These are phyloP conservation scores for Peucedramus taeniatus DNA, from an alignment of 2,113 vertebrate species.

Conservation along the genomic window DNA sequence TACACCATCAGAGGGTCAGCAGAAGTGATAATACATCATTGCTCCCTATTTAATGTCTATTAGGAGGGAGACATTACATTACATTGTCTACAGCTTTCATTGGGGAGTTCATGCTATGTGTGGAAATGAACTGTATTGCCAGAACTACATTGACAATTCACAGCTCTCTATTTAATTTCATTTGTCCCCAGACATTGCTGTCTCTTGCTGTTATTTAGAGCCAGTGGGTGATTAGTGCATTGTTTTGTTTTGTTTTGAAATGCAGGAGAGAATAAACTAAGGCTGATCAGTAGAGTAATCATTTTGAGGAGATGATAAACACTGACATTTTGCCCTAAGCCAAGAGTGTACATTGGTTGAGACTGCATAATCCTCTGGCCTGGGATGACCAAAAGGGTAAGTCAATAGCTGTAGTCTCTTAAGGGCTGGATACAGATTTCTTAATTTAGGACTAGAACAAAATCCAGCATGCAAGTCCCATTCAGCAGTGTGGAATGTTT, in stretches of 20 bases:
- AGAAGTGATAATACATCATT: neutral
- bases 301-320: constrained; percentile 50
- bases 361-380: constrained; percentile 39
- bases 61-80: neutral
- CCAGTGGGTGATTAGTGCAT: constrained; percentile 15
- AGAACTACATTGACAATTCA: neutral
- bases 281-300: constrained; percentile 51
- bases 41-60: neutral
- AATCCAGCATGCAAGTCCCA: neutral
- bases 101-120: neutral
- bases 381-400: constrained; percentile 56
- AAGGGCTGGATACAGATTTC: neutral
- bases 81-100: neutral
- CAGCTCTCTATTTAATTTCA: neutral
- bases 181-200: neutral
- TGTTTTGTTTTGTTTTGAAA: constrained; percentile 56
- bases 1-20: neutral
- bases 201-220: constrained; percentile 1
- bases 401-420: constrained; percentile 32
- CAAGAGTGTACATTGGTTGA: constrained; percentile 34
- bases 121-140: neutral
- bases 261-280: constrained; percentile 51
- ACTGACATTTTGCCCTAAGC: constrained; percentile 43
- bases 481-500: neutral
- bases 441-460: neutral